A percentile compares a stretch with the other conserved stretches of the same genome.
Evolutionary conservation across 2,113 vertebrate species (phyloP).

Genomic region (Sisor rabdophorus): DNA sequence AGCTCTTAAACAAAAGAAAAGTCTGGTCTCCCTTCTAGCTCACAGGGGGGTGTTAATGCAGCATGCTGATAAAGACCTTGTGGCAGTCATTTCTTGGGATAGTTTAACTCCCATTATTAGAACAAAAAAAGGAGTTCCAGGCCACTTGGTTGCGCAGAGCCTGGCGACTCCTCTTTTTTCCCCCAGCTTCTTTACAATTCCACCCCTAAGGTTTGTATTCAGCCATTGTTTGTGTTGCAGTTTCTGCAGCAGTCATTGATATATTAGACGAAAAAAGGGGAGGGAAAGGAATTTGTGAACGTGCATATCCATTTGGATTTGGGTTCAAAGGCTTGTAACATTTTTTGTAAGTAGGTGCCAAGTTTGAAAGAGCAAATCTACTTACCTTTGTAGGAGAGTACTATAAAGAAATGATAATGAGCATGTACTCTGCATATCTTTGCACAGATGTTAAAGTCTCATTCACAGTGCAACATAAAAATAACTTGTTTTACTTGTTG

Average conservation of each 20-base stretch:
- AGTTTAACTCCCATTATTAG: slow-evolving; percentile 60
- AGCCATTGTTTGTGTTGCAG: slow-evolving; percentile 48
- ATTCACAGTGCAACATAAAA: too few species aligned
- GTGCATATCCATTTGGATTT: slow-evolving; percentile 46
- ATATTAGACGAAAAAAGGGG: slow-evolving; percentile 37
- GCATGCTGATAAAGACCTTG: slow-evolving; percentile 28
- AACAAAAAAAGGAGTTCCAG: slow-evolving; percentile 54
- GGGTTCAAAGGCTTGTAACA: slow-evolving; percentile 42
- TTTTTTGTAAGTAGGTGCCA: slow-evolving; percentile 40
- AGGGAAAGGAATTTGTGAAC: slow-evolving; percentile 42
- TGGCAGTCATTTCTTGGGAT: slow-evolving; percentile 35
- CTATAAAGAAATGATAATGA: slow-evolving; percentile 44
- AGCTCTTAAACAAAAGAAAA: slow-evolving; percentile 56
- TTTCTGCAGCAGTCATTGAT: slow-evolving; percentile 46
- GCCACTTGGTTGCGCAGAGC: slow-evolving; percentile 37
- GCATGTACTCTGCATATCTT: slow-evolving; percentile 4
- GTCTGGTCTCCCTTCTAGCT: slow-evolving; percentile 24
- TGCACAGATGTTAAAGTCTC: not conserved
- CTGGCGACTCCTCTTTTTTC: slow-evolving; percentile 22
- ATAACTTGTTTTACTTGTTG: too few species aligned
- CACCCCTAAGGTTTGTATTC: slow-evolving; percentile 49
- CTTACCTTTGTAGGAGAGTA: slow-evolving; percentile 20
- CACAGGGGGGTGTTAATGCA: slow-evolving; percentile 51
- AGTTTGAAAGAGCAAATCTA: slow-evolving; percentile 38
- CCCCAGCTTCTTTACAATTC: slow-evolving; percentile 39